These are phyloP conservation scores for Tadarida brasiliensis DNA, from an alignment of 2,797 vertebrate species.

Conservation along the genomic window DNA sequence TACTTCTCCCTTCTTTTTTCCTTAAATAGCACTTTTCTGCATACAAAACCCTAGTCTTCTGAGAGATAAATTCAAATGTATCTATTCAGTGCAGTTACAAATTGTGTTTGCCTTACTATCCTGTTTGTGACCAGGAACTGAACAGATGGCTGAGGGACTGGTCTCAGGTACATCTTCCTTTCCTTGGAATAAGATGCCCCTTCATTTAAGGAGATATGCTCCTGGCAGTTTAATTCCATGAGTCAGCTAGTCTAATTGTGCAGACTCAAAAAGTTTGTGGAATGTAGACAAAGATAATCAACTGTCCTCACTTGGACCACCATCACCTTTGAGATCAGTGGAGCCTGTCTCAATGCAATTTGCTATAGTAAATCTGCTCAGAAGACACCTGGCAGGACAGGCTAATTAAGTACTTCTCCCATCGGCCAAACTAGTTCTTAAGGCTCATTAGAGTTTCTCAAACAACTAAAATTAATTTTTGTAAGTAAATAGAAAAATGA, in stretches of 20 bases:
- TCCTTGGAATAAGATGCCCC: background rate
- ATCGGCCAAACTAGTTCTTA: background rate
- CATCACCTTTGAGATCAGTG: background rate
- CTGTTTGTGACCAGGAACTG: background rate
- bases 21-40: background rate
- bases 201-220: conserved; percentile 1
- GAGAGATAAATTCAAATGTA: background rate
- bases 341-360: background rate
- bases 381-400: background rate
- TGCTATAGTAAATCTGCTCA: background rate
- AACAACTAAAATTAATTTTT: conserved; percentile 58
- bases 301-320: background rate
- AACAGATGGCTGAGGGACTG: background rate
- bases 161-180: background rate
- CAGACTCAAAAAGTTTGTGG: background rate
- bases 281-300: conserved; percentile 16
- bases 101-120: background rate
- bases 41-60: background rate
- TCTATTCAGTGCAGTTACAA: background rate
- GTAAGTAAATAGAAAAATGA: conserved; percentile 30
- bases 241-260: background rate
- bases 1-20: background rate
- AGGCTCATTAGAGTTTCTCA: background rate
- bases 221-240: background rate
- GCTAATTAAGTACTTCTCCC: background rate